Evolutionary conservation across 2,888 invertebrate genomes (phyloP).

Genomic region (Ormyrus rosae): DNA sequence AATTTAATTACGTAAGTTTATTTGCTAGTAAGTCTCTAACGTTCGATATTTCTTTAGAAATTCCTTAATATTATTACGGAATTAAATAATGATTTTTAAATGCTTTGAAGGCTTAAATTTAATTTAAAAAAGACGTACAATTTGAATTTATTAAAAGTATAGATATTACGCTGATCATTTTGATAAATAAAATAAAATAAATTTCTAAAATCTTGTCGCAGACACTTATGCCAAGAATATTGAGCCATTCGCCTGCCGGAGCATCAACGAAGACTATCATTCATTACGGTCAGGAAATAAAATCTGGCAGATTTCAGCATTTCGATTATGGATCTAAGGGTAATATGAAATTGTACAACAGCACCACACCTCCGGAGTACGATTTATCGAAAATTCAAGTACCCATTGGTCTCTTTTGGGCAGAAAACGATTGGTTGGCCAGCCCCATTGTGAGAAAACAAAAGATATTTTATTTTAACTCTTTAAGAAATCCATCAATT

Average conservation of each 20-base stretch:
- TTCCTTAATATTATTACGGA: no score
- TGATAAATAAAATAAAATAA: background rate
- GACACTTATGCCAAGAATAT: slow-evolving; percentile 81
- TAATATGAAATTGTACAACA: slow-evolving; percentile 80
- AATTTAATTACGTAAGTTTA: slow-evolving; percentile 80
- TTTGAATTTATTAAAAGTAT: background rate
- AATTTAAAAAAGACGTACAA: background rate
- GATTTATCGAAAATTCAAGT: slow-evolving; percentile 79
- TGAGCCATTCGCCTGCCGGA: slow-evolving; percentile 84
- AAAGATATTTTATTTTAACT: background rate
- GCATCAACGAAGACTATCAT: slow-evolving; percentile 84
- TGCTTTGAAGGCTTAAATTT: no score
- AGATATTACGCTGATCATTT: background rate
- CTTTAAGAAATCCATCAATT: background rate
- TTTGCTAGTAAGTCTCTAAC: no score
- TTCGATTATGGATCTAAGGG: slow-evolving; percentile 83
- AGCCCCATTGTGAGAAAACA: slow-evolving; percentile 76
- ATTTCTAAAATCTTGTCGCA: slow-evolving; percentile 16
- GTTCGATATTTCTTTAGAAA: no score
- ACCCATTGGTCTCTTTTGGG: slow-evolving; percentile 82
- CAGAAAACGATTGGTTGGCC: slow-evolving; percentile 85
- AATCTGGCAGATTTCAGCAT: slow-evolving; percentile 79
- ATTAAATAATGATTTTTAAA: no score
- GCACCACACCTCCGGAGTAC: slow-evolving; percentile 80
- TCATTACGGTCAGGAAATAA: slow-evolving; percentile 83